Percentiles rank a stretch among this genome's conserved stretches.
Evolutionary conservation across 2,888 invertebrate genomes (phyloP).

Genomic region (Tyria jacobaeae): DNA sequence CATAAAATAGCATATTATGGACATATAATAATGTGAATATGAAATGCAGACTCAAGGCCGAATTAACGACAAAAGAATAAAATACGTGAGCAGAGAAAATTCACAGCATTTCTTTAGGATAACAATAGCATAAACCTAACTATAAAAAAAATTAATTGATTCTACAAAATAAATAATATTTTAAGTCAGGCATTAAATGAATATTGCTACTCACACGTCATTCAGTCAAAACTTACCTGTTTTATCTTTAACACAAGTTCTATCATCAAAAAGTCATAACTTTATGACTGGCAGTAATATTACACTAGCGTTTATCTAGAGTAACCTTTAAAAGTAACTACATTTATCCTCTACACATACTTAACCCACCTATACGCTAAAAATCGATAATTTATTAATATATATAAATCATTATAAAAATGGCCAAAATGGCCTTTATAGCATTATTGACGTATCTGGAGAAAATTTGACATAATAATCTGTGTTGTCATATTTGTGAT

Average conservation of each 20-base stretch:
- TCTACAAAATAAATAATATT: not conserved
- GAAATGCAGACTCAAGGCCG: constrained; percentile 4
- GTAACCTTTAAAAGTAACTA: constrained; percentile 26
- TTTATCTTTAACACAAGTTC: constrained; percentile 45
- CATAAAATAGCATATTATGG: not conserved
- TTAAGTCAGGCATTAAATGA: constrained; percentile 24
- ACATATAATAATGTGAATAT: not conserved
- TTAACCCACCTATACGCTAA: constrained; percentile 56
- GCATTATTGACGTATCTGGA: constrained; percentile 49
- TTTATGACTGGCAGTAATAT: constrained; percentile 44
- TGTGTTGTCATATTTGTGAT: constrained; percentile 26
- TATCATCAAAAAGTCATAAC: constrained; percentile 58
- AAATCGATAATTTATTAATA: constrained; percentile 71
- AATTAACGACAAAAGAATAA: not conserved
- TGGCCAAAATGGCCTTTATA: constrained; percentile 70
- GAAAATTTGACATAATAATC: constrained; percentile 39
- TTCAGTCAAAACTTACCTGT: constrained; percentile 70
- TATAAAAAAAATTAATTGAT: not conserved
- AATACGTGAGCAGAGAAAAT: not conserved
- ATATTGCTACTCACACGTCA: constrained; percentile 72
- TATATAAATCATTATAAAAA: constrained; percentile 61
- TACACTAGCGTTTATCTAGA: constrained; percentile 22
- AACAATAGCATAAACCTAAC: not conserved
- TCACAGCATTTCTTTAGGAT: not conserved
- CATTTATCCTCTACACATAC: constrained; percentile 34